Evolutionary conservation across 2,888 invertebrate genomes (phyloP).

Genomic region (Eristalinus sepulchralis): DNA sequence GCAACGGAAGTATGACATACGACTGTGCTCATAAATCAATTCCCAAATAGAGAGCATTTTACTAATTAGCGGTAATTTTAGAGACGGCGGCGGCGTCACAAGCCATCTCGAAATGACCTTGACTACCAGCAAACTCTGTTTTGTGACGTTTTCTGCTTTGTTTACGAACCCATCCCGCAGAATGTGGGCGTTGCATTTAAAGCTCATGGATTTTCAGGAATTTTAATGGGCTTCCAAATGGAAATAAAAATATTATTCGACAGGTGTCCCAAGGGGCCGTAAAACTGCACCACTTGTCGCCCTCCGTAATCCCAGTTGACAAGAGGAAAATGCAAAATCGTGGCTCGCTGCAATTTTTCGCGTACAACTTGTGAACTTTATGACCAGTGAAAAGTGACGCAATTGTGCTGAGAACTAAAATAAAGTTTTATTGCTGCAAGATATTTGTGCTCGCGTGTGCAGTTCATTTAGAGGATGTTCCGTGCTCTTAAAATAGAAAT

Average conservation of each 20-base stretch:
- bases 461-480: neutral
- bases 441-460: neutral
- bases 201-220: neutral
- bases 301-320: neutral
- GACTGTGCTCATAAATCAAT: neutral
- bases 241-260: neutral
- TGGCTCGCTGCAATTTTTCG: neutral
- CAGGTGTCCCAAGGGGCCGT: neutral
- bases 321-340: neutral
- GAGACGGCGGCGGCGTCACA: neutral
- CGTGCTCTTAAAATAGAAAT: neutral
- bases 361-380: neutral
- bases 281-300: neutral
- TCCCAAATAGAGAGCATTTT: neutral
- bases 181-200: neutral
- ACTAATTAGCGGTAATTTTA: neutral
- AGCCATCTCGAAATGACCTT: neutral
- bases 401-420: neutral
- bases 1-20: neutral
- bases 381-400: neutral
- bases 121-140: neutral
- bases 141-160: neutral
- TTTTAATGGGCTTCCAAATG: neutral
- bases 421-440: neutral
- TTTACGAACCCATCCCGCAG: neutral